Percentiles rank a stretch among this genome's conserved stretches.
phyloP scores from a whole-genome alignment of 2,888 invertebrate genomes.

The Amblyjoppa proteus region DNA sequence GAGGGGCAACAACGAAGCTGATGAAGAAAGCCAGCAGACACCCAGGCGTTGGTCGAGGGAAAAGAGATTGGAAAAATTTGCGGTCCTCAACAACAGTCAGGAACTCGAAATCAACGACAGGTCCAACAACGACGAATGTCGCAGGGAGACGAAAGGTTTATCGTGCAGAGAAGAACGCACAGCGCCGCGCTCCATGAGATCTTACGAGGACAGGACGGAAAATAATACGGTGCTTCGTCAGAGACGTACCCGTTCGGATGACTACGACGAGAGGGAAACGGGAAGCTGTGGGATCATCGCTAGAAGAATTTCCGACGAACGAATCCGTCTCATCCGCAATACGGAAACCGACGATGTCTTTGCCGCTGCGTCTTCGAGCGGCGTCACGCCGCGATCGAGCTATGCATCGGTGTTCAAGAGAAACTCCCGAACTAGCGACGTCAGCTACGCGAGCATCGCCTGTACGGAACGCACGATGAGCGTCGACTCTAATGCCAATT shows the following conservation, averaged over 20 bases:
- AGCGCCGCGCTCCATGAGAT: conserved; percentile 68
- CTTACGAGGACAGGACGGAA: conserved; percentile 43
- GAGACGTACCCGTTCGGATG: conserved; percentile 78
- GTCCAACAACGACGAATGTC: conserved; percentile 1
- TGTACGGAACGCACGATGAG: conserved; percentile 65
- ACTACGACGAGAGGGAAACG: conserved; percentile 73
- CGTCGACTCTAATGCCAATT: conserved; percentile 70
- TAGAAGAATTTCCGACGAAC: conserved; percentile 37
- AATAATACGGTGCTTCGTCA: conserved; percentile 67
- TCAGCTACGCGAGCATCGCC: conserved; percentile 71
- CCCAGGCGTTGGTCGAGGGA: not conserved
- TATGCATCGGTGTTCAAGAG: conserved; percentile 59
- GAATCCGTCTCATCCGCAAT: conserved; percentile 67
- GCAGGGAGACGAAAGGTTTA: not conserved
- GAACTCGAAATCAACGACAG: conserved; percentile 79
- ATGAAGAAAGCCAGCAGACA: conserved; percentile 63
- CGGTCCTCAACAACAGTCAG: conserved; percentile 74
- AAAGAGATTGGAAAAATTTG: conserved; percentile 16
- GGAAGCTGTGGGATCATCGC: not conserved
- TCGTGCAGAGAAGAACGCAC: conserved; percentile 70
- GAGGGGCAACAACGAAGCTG: conserved; percentile 75
- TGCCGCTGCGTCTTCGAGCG: conserved; percentile 55
- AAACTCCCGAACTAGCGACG: conserved; percentile 68
- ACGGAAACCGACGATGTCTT: conserved; percentile 57
- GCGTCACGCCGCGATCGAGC: conserved; percentile 33